These are phyloP conservation scores for Nasonia longicornis DNA, from an alignment of 1,140 invertebrate genomes.

Conservation along the genomic window DNA sequence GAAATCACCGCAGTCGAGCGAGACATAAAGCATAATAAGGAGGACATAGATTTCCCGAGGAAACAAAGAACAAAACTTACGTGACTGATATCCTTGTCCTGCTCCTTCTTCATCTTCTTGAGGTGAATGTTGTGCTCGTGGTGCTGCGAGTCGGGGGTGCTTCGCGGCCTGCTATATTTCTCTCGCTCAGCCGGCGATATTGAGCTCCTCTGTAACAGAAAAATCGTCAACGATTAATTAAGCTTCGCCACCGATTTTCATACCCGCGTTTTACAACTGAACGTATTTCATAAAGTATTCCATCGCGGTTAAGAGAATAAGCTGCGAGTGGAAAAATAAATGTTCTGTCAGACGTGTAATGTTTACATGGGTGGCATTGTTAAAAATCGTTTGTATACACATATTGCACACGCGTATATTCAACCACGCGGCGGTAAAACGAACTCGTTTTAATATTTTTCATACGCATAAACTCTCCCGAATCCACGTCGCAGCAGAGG, in stretches of 20 bases:
- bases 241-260: neutral
- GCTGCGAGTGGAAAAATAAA: neutral
- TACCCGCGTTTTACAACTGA: neutral
- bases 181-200: conserved; percentile 91
- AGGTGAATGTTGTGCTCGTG: conserved; percentile 75
- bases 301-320: neutral
- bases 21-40: neutral
- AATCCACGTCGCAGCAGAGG: too few species aligned
- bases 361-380: neutral
- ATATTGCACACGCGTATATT: too few species aligned
- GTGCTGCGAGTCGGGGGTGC: conserved; percentile 74
- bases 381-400: neutral
- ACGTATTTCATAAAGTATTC: neutral
- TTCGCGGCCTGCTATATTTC: conserved; percentile 83
- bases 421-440: too few species aligned
- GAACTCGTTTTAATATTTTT: neutral
- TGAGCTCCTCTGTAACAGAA: conserved; percentile 83
- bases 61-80: conserved; percentile 73
- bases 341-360: neutral
- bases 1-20: neutral
- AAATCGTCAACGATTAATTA: conserved; percentile 13
- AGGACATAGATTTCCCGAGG: neutral
- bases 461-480: neutral
- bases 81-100: conserved; percentile 86
- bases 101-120: conserved; percentile 83